Percentiles rank a stretch among this genome's conserved stretches.
phyloP scores from a whole-genome alignment of 2,113 vertebrate genomes.

The Phainopepla nitens region DNA sequence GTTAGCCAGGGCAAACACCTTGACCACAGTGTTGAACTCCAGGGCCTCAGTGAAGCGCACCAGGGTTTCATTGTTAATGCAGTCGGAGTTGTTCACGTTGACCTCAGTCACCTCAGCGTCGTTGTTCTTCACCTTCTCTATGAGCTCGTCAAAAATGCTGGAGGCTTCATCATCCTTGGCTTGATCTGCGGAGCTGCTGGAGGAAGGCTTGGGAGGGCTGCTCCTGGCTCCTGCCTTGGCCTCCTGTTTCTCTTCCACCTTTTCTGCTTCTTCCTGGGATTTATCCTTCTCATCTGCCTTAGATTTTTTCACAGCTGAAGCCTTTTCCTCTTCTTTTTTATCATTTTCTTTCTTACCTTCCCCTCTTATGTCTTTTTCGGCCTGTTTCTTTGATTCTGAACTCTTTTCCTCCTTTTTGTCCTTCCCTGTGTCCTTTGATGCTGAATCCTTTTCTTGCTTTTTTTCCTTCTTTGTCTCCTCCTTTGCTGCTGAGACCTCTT shows the following conservation, averaged over 20 bases:
- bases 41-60: constrained; percentile 90
- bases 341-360: constrained; percentile 44
- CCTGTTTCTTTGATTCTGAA: neutral
- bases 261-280: constrained; percentile 1
- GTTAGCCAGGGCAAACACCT: constrained; percentile 88
- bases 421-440: neutral
- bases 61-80: constrained; percentile 90
- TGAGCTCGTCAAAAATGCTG: constrained; percentile 91
- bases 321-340: constrained; percentile 53
- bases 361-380: constrained; percentile 26
- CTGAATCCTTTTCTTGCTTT: neutral
- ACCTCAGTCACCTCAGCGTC: constrained; percentile 83
- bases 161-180: constrained; percentile 76
- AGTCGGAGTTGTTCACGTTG: constrained; percentile 96
- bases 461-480: constrained; percentile 34
- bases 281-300: constrained; percentile 15
- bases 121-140: constrained; percentile 85
- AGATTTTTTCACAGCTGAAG: neutral
- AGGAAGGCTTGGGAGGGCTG: constrained; percentile 25
- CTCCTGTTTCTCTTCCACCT: constrained; percentile 1
- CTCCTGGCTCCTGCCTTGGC: neutral
- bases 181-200: neutral
- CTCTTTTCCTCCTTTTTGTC: neutral
- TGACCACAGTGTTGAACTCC: constrained; percentile 85
- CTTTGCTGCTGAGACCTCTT: neutral